phyloP scores from a whole-genome alignment of 2,888 invertebrate species.

The Ligdia adustata region DNA sequence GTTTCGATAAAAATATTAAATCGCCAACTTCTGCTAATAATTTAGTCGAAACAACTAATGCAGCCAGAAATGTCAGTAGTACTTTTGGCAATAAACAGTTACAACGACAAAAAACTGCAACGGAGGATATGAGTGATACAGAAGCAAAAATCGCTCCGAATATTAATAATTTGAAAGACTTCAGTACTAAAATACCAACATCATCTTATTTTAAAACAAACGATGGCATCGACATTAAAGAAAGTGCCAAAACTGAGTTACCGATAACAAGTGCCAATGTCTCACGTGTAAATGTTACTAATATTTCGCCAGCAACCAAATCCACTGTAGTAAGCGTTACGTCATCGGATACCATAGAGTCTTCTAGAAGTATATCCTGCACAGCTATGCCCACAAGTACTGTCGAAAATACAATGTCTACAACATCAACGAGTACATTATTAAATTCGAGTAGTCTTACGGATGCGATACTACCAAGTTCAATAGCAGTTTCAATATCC shows the following conservation, averaged over 20 bases:
- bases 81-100: conserved; percentile 46
- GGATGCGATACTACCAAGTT: neutral
- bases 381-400: conserved; percentile 20
- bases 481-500: neutral
- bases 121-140: conserved; percentile 38
- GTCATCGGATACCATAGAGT: conserved; percentile 7
- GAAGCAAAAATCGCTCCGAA: conserved; percentile 31
- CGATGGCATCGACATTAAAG: conserved; percentile 25
- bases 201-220: conserved; percentile 25
- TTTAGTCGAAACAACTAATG: conserved; percentile 3
- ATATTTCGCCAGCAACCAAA: conserved; percentile 27
- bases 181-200: conserved; percentile 20
- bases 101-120: conserved; percentile 53
- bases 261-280: conserved; percentile 39
- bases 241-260: conserved; percentile 31
- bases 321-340: conserved; percentile 17
- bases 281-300: conserved; percentile 18
- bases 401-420: conserved; percentile 3
- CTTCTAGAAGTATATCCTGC: conserved; percentile 4
- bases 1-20: conserved; percentile 6
- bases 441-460: conserved; percentile 2
- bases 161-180: conserved; percentile 19
- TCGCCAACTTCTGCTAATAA: conserved; percentile 9
- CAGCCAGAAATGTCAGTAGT: conserved; percentile 20
- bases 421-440: neutral